Evolutionary conservation across 2,113 vertebrate species (phyloP).

Genomic region (Salvelinus sp.): DNA sequence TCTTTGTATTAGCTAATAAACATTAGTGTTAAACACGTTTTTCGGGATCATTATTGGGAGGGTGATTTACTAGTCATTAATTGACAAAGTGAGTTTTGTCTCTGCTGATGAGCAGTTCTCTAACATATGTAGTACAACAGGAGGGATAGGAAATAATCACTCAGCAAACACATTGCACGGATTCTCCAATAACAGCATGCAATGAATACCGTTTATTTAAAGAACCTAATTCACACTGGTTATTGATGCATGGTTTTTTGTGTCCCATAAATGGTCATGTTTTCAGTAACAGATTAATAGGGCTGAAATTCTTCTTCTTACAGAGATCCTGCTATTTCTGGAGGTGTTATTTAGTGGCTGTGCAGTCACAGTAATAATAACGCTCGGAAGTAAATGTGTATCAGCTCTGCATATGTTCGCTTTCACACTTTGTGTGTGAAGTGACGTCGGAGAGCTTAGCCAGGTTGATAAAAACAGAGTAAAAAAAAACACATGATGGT

Average conservation of each 20-base stretch:
- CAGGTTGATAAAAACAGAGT: background rate
- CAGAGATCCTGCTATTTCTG: constrained; percentile 37
- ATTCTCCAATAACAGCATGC: background rate
- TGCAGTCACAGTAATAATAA: constrained; percentile 45
- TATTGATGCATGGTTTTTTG: background rate
- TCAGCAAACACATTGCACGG: background rate
- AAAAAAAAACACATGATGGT: background rate
- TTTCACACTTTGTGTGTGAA: constrained; percentile 19
- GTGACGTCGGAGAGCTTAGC: constrained; percentile 20
- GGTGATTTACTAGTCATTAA: background rate
- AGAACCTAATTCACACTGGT: background rate
- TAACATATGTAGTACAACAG: background rate
- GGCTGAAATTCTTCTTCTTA: constrained; percentile 18
- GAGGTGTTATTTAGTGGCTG: constrained; percentile 23
- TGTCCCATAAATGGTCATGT: background rate
- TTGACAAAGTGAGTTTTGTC: background rate
- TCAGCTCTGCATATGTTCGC: constrained; percentile 13
- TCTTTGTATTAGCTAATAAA: constrained; percentile 9
- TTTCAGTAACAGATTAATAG: constrained; percentile 10
- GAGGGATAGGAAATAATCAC: background rate
- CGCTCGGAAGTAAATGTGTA: background rate
- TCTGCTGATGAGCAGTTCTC: background rate
- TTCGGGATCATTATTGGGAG: background rate
- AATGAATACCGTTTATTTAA: background rate
- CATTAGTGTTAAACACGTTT: background rate